Evolutionary conservation across 2,888 invertebrate species (phyloP), one percentile per base, ranked within the genome.

Genomic region (Cheilosia urbana): DNA sequence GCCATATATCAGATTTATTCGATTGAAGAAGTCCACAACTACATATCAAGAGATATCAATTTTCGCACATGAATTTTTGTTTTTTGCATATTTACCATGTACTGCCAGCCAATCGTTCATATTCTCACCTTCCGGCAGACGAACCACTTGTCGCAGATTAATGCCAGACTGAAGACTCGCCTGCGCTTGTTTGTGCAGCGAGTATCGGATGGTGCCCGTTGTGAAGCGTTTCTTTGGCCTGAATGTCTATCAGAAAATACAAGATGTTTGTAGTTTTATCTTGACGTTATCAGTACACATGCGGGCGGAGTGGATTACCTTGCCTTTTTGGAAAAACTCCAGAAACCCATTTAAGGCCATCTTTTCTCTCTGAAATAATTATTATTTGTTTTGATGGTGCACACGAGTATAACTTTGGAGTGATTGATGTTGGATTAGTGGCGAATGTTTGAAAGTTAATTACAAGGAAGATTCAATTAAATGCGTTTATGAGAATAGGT

Each of bases 21-120:
- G 94, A 92, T 98, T 98, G 93, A 98, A 98, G 91, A 98, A 98
- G 91, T 98, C 98, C 40, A 98, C 98, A 88, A 98, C 97, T 97
- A 92, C 69, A 94, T 93, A 87, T 75, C 37, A 15, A 63, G 68
- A 40, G 11, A 62, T 66, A 1, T 47, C 40, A 40, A 27, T 45
- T 24, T n/a, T 3, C n/a, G 24, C 19, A n/a, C 7, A 6, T 15
- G n/a, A 42, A 13, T 0, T 5, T n/a, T 15, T 15, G 13, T 3
- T 4, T 0, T 42, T 45, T 47, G 13, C 55, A n/a, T 66, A 88
- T 88, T 88, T 93, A 97, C 97, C 97, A 93, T 98, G 98, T 4
- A 98, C 98, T 19, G 98, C 98, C 47, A 97, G 94, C 98, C 98
- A 98, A 91, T 98, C 98, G 89, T 97, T 96, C 66, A 96, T 92